Base-by-base conservation (phyloP, 2,797 vertebrate species). In the Decapterus maruadsi region DNA sequence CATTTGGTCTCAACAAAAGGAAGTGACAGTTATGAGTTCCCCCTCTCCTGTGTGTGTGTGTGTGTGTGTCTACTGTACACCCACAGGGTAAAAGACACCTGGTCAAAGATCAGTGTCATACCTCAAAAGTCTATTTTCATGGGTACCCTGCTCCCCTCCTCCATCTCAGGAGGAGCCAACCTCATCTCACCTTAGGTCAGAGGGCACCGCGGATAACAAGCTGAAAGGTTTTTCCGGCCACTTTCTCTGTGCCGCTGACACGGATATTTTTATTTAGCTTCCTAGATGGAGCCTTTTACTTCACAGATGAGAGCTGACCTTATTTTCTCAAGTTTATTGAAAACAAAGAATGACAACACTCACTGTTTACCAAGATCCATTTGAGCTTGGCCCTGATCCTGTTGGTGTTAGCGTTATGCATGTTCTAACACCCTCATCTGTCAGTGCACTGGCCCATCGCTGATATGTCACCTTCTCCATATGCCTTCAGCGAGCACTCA, bases 181-280 rank as follows among this genome's bases (percentile, higher is more conserved):
- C 67, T 54, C 38, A 68, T 83, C 74, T 81, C 7, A 7, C 16
- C 42, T 75, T 77, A 59, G 86, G 87, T 85, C 87, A 80, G 63
- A 74, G 68, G 72, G 69, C 81, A 80, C 66, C 78, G 75, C 56
- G 77, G 68, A 89, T 83, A 87, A 87, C 75, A 90, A 87, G 84
- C 81, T 51, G 58, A 55, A 81, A 83, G 69, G 74, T 83, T 67
- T 85, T 89, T 66, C 73, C n/a, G n/a, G 68, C 40, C 61, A 75
- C 71, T 68, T 77, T 80, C 56, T 60, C 59, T 45, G 3, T 50
- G 45, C 20, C 50, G 26, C 68, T 59, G 68, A 69, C 51, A 80
- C 46, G 26, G 16, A 81, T 80, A n/a, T 84, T 75, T 26, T 73
- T 78, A 57, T 77, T 84, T 72, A 66, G 51, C 64, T 43, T 69